phyloP scores from a whole-genome alignment of 2,888 invertebrate genomes.

The Ceratothoa steindachneri region DNA sequence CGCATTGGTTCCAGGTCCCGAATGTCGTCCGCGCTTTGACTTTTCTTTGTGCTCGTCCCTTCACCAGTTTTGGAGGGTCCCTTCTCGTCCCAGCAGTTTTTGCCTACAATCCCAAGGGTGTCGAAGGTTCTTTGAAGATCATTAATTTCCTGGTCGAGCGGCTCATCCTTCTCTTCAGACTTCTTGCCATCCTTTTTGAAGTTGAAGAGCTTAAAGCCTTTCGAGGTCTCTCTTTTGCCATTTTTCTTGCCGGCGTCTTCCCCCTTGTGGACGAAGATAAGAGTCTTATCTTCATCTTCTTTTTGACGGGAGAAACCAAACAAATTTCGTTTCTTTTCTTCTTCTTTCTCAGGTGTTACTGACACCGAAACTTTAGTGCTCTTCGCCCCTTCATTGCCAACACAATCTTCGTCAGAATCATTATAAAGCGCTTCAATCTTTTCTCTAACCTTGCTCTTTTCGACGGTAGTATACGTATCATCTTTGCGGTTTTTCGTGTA shows the following conservation, averaged over 20 bases:
- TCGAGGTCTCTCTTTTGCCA: slow-evolving; percentile 16
- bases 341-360: slow-evolving; percentile 15
- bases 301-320: slow-evolving; percentile 10
- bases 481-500: neutral
- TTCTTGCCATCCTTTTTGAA: slow-evolving; percentile 31
- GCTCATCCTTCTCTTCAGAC: slow-evolving; percentile 24
- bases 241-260: neutral
- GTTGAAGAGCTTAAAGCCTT: slow-evolving; percentile 29
- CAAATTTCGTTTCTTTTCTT: slow-evolving; percentile 16
- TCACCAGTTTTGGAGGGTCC: neutral
- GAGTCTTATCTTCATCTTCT: neutral
- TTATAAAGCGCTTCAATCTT: slow-evolving; percentile 7
- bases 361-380: neutral
- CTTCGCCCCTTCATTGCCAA: too few species aligned
- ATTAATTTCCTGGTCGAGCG: slow-evolving; percentile 35
- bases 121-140: slow-evolving; percentile 46
- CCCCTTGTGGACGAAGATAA: slow-evolving; percentile 16
- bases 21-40: slow-evolving; percentile 26
- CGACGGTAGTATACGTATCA: neutral
- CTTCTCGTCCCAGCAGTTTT: slow-evolving; percentile 21
- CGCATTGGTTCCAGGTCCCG: slow-evolving; percentile 41
- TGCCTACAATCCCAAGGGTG: slow-evolving; percentile 45
- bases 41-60: neutral
- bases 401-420: slow-evolving; percentile 6
- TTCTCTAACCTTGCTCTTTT: neutral